A percentile compares a stretch with the other conserved stretches of the same genome.
Conservation (phyloP, 1,140 invertebrate species). For the Parasteatoda tepidariorum region DNA sequence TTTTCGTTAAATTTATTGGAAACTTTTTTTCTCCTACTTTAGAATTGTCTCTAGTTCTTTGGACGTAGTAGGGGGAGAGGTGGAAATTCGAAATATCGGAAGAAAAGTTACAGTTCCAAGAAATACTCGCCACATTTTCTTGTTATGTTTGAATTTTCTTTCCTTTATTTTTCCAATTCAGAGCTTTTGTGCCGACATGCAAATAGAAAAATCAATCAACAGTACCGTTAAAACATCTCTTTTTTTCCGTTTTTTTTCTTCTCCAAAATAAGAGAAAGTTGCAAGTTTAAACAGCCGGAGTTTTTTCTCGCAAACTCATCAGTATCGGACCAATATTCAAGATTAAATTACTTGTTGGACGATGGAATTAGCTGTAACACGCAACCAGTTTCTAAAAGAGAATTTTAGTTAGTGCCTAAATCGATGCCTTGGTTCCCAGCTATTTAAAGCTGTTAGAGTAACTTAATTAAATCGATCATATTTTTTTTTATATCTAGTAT, state of each 20-base stretch:
- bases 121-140: slow-evolving; percentile 2
- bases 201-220: slow-evolving; percentile 48
- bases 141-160: background rate
- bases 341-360: background rate
- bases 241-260: background rate
- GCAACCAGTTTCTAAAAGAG: too few relatives aligned
- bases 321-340: background rate
- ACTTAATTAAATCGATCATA: too few relatives aligned
- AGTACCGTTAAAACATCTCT: background rate
- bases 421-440: too few relatives aligned
- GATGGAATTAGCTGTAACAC: background rate
- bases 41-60: background rate
- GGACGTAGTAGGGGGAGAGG: background rate
- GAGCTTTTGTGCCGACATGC: background rate
- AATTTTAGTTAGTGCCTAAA: too few relatives aligned
- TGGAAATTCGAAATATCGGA: slow-evolving; percentile 33
- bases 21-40: background rate
- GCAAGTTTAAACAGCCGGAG: background rate
- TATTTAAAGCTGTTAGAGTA: too few relatives aligned
- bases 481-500: too few relatives aligned
- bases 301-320: background rate
- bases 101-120: background rate
- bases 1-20: background rate
- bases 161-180: slow-evolving; percentile 23
- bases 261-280: background rate